Percentiles rank a stretch among this genome's conserved stretches.
Conservation (phyloP, 1,140 invertebrate species). For the Heterodera schachtii region DNA sequence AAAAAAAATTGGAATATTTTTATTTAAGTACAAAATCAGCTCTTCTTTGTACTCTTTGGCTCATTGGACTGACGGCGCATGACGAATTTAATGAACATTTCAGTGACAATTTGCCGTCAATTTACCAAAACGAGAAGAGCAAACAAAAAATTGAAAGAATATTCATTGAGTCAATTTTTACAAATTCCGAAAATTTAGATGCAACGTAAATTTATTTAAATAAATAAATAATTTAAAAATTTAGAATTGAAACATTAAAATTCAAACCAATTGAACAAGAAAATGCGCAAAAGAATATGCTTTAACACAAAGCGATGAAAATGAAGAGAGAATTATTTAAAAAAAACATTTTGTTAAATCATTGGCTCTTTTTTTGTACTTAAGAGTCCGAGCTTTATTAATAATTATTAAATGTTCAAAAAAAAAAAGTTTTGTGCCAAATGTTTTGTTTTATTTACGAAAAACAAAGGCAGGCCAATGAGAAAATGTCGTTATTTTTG, state of each 20-base stretch:
- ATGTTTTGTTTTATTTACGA: too few species aligned
- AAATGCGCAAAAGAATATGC: too few species aligned
- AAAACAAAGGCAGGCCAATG: too few species aligned
- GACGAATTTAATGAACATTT: not conserved
- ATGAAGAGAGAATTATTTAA: too few species aligned
- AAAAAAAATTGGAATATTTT: too few species aligned
- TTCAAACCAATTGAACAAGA: not conserved
- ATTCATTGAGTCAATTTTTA: not conserved
- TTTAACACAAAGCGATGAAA: too few species aligned
- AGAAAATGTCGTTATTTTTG: too few species aligned
- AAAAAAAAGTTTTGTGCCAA: too few species aligned
- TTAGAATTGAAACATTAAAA: not conserved
- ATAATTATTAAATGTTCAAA: too few species aligned
- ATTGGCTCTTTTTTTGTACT: too few species aligned
- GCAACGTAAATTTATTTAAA: not conserved
- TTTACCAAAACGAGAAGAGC: not conserved
- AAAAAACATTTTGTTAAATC: too few species aligned
- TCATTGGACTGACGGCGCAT: constrained; percentile 7
- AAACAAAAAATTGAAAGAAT: not conserved
- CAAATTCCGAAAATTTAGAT: not conserved
- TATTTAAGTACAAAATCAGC: not conserved
- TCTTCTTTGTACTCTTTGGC: constrained; percentile 7
- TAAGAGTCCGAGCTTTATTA: too few species aligned
- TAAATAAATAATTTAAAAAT: not conserved
- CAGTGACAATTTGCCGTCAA: not conserved